Base-by-base conservation (phyloP, 2,113 vertebrate genomes). In the Pedetes capensis region DNA sequence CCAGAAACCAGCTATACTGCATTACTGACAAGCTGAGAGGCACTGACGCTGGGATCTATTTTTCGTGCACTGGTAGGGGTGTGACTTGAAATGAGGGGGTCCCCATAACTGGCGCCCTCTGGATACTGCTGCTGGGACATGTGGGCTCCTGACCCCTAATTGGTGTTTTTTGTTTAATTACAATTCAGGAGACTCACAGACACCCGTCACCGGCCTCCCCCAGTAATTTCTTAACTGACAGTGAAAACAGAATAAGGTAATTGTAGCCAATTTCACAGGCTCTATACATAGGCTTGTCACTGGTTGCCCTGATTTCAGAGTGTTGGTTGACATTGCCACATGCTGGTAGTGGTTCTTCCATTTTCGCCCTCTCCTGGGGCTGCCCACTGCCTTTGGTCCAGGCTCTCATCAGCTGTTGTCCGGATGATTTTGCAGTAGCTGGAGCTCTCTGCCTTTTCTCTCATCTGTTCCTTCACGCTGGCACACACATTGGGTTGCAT, bases 131-230 rank as follows among this genome's bases (percentile, higher is more conserved):
- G 12, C 16, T 32, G 23, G 83, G 16, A 17, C 11, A n/a, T 71
- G 16, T 0, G 2, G 89, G 42, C 63, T 76, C 72, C 29, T 2
- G 82, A 81, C 57, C 25, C 64, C 71, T 89, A 37, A 78, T 14
- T 71, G 63, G 75, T 89, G 57, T 93, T 96, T 94, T 86, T 80
- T 91, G n/a, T 80, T 95, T 92, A 90, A 95, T 87, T 96, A 78
- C 14, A 39, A 84, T 69, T 64, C 20, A 39, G 0, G n/a, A 81
- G 5, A 72, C 32, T 80, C 20, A 51, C 5, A 61, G 4, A 27
- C n/a, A 0, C 13, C 7, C 12, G 11, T 17, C n/a, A 2, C 3
- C 53, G 14, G 47, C 64, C 8, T 34, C 18, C 29, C 20, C 53
- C 66, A 88, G 63, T 47, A 69, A 87, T 68, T 64, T 89, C 79